Evolutionary conservation across 2,888 invertebrate genomes (phyloP).

Genomic region (Hirtodrosophila alboralis): DNA sequence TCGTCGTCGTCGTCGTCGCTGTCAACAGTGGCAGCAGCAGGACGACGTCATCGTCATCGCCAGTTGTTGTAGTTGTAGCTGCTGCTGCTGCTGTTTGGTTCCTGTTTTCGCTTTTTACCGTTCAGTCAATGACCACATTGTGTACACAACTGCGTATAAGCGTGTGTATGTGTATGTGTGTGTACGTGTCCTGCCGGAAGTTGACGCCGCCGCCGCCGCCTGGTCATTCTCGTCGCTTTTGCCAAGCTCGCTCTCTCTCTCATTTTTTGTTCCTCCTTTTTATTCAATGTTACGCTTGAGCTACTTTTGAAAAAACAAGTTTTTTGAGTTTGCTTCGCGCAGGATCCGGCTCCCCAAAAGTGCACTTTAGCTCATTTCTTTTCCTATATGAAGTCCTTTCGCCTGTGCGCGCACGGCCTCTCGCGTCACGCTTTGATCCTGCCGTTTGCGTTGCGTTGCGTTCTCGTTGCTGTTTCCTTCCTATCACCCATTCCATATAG

Average conservation of each 20-base stretch:
- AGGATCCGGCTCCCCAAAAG: conserved; percentile 65
- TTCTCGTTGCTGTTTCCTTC: conserved; percentile 16
- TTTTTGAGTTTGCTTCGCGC: conserved; percentile 57
- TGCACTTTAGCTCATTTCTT: conserved; percentile 53
- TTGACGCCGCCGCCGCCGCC: conserved; percentile 72
- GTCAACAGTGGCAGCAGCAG: conserved; percentile 38
- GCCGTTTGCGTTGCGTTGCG: too few relatives aligned
- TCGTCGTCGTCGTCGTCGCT: conserved; percentile 15
- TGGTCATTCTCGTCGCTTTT: conserved; percentile 75
- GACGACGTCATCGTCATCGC: conserved; percentile 74
- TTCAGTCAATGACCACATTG: conserved; percentile 80
- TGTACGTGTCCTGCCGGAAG: conserved; percentile 75
- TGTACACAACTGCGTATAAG: conserved; percentile 59
- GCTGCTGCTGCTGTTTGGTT: conserved; percentile 56
- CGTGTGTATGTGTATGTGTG: conserved; percentile 30
- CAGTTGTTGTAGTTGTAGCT: conserved; percentile 35
- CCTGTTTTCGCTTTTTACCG: conserved; percentile 81
- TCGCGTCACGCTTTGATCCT: conserved; percentile 77
- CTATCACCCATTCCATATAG: conserved; percentile 41
- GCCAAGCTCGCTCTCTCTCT: conserved; percentile 55
- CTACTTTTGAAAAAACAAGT: conserved; percentile 69
- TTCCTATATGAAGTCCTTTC: conserved; percentile 35
- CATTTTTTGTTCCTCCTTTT: conserved; percentile 5
- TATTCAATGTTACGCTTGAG: conserved; percentile 54
- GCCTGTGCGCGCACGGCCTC: conserved; percentile 49